Base-by-base conservation (phyloP, 2,888 invertebrate genomes). In the Gastracanthus pulcherrimus region DNA sequence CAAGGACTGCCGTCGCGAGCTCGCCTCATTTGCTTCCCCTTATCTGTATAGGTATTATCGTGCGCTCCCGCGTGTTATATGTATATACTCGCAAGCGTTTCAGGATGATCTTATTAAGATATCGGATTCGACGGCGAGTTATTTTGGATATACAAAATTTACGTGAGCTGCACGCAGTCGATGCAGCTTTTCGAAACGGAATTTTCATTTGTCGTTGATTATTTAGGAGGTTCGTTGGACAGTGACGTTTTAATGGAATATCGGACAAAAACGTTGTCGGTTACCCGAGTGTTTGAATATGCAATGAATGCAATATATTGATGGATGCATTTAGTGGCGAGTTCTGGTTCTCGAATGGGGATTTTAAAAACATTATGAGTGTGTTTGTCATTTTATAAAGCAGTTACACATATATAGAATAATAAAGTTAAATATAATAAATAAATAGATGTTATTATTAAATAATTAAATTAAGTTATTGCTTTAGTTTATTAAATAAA, bases 241-340 rank as follows among this genome's bases (percentile, higher is more conserved):
- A 51, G 31, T 70, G 69, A 51, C 69, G 34, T 70, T 70, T 51
- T 51, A 70, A 51, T 70, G 51, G 31, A 51, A 70, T 48, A 70
- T 7, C 45, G 48, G 34, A 16, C 31, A 6, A 19, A 51, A 70
- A n/a, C n/a, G 69, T n/a, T 48, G 23, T 66, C 67, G 48, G n/a
- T 26, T 45, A 11, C 26, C 45, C 11, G 19, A 34, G 23, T 23
- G 38, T 36, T 66, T 41, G 66, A 66, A 66, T 66, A 66, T 66
- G 66, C 36, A 66, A 38, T 23, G 26, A 38, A 38, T n/a, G n/a
- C n/a, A n/a, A n/a, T 19, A 34, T 7, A 9, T 13, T 6, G 6
- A 16, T 41, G 19, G 19, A 2, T 36, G 34, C 36, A 7, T 64
- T 51, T n/a, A n/a, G 6, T 19, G 26, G 51, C 2, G n/a, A n/a